These are phyloP conservation scores for Sebastes paucispinis DNA, from an alignment of 2,797 vertebrate genomes.

Conservation along the genomic window DNA sequence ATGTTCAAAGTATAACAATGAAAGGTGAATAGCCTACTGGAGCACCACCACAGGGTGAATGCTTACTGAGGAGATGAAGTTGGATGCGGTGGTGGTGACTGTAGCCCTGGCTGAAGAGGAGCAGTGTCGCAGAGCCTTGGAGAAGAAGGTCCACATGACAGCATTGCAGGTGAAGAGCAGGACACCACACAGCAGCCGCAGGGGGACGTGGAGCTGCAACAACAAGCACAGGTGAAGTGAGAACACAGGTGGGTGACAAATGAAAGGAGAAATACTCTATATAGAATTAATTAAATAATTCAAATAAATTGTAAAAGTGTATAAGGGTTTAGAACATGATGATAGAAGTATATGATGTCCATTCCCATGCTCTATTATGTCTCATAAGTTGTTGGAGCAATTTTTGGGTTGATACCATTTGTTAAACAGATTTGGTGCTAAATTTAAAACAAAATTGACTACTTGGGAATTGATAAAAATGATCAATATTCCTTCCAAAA, in stretches of 20 bases:
- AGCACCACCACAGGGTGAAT: no score
- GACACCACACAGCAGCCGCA: constrained; percentile 80
- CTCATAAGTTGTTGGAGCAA: no score
- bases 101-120: constrained; percentile 91
- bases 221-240: neutral
- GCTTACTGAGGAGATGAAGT: constrained; percentile 92
- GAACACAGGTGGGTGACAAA: neutral
- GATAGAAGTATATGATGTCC: no score
- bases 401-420: no score
- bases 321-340: no score
- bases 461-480: no score
- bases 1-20: neutral
- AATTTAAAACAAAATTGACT: no score
- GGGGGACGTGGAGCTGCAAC: constrained; percentile 83
- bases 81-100: constrained; percentile 89
- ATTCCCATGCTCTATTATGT: no score
- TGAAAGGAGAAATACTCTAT: neutral
- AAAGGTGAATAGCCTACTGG: constrained; percentile 78
- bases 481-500: accelerated
- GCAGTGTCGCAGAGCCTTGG: constrained; percentile 89
- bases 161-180: constrained; percentile 87
- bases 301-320: no score
- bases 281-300: no score
- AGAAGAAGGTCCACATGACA: constrained; percentile 94
- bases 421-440: no score